These are phyloP conservation scores for Zosterops lateralis DNA, from an alignment of 2,113 vertebrate genomes.

Conservation along the genomic window DNA sequence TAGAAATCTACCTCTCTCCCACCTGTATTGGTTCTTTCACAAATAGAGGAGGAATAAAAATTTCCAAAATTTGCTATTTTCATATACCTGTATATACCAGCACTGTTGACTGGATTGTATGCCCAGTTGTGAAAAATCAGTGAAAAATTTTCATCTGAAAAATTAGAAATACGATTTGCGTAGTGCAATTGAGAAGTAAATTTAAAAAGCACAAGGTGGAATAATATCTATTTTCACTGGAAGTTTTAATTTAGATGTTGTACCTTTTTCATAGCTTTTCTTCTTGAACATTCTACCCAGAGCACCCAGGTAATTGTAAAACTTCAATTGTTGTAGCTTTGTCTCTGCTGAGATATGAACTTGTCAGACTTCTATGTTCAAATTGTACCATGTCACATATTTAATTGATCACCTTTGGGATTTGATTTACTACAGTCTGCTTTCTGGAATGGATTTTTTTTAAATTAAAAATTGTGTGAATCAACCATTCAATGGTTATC, in stretches of 20 bases:
- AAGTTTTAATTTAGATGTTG: background rate
- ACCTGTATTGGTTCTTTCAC: background rate
- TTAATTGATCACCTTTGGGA: background rate
- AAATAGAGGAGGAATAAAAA: background rate
- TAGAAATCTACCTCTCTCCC: background rate
- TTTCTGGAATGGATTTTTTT: background rate
- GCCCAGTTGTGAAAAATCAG: background rate
- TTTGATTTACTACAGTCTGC: background rate
- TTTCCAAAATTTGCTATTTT: background rate
- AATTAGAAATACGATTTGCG: background rate
- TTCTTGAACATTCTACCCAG: background rate
- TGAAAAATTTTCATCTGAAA: background rate
- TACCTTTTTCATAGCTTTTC: background rate
- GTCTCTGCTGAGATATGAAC: background rate
- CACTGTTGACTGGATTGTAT: background rate
- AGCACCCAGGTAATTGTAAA: background rate
- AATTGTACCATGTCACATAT: background rate
- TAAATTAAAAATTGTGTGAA: background rate
- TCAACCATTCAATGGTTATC: background rate
- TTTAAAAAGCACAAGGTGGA: background rate
- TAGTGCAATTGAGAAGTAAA: background rate
- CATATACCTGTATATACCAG: background rate
- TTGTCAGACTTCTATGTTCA: background rate
- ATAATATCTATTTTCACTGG: background rate
- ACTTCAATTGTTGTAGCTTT: background rate